Evolutionary conservation across 2,113 vertebrate species (phyloP), one percentile per base, ranked within the genome.

Genomic region (Madoqua kirkii): DNA sequence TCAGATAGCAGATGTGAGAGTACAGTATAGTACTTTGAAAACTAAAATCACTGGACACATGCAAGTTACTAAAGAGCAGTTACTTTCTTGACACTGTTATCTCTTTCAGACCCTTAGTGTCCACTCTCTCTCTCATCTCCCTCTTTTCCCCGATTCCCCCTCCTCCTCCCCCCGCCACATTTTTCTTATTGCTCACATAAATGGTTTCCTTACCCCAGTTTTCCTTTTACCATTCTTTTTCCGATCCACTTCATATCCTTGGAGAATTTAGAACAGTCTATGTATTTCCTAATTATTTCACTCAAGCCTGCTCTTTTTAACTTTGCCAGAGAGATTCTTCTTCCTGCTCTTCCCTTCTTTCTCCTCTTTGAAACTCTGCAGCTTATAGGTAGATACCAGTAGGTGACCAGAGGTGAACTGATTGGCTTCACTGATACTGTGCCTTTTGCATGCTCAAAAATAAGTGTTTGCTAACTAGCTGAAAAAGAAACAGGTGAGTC

Each of bases 91-190:
- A 33, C 7, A 2, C 40, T 36, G 76, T 83, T 50, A 31, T n/a
- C 59, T n/a, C 23, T 76, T 0, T 23, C n/a, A 1, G 45, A 21
- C 19, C 57, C n/a, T 45, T 12, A 33, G 33, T 14, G 40, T 12
- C 23, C 19, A 48, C 31, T 36, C 27, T 40, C 21, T 48, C 25
- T n/a, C 29, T n/a, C 52, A 40, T 5, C 12, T 45, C 55, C 31
- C 33, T 13, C 81, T 25, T 13, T 50, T 11, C 54, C 33, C 25
- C 3, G 2, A 2, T 16, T 10, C 21, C 15, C 6, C n/a, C 21
- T 14, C 21, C 19, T 3, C 12, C 19, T 8, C 33, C 4, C 52
- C 52, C 33, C 17, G 1, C 27, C 19, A 2, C 19, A 1, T 0
- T 40, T 87, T 57, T 23, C 52, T 50, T 23, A 7, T 10, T 48